Evolutionary conservation across 2,888 invertebrate species (phyloP).

Genomic region (Stenichneumon culpator): DNA sequence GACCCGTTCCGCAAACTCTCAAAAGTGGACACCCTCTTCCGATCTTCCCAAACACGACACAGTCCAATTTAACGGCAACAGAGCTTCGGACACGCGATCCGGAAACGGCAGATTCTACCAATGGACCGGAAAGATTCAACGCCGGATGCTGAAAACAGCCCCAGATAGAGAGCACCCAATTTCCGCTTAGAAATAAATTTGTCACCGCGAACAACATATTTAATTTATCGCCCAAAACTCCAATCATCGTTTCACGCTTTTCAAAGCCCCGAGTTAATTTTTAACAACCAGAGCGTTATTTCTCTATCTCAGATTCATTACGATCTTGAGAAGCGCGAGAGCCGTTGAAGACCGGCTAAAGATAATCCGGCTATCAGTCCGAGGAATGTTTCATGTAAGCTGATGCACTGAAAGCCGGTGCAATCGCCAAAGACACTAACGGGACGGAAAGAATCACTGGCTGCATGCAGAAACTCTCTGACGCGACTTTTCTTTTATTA

Average conservation of each 20-base stretch:
- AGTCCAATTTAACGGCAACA: not conserved
- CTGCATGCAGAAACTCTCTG: too few species aligned
- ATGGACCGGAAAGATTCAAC: not conserved
- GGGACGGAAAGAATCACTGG: too few species aligned
- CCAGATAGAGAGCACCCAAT: not conserved
- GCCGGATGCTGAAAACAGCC: not conserved
- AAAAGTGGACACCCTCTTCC: slow-evolving; percentile 6
- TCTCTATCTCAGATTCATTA: slow-evolving; percentile 14
- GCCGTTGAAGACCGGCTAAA: slow-evolving; percentile 4
- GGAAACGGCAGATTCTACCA: too few species aligned
- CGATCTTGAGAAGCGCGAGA: not conserved
- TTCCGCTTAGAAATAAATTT: not conserved
- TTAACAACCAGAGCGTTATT: not conserved
- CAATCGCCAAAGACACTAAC: slow-evolving; percentile 42
- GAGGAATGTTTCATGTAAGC: slow-evolving; percentile 12
- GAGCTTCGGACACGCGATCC: not conserved
- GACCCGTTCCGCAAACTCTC: slow-evolving; percentile 28
- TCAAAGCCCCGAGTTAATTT: not conserved
- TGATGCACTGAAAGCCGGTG: too few species aligned
- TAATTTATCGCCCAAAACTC: too few species aligned
- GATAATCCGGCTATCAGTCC: slow-evolving; percentile 48
- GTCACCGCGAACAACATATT: not conserved
- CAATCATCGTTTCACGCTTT: not conserved
- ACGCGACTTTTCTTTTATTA: too few species aligned
- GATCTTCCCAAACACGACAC: not conserved